Evolutionary conservation across 2,888 invertebrate genomes (phyloP), one percentile per base, ranked within the genome.

Genomic region (Halictus ligatus): DNA sequence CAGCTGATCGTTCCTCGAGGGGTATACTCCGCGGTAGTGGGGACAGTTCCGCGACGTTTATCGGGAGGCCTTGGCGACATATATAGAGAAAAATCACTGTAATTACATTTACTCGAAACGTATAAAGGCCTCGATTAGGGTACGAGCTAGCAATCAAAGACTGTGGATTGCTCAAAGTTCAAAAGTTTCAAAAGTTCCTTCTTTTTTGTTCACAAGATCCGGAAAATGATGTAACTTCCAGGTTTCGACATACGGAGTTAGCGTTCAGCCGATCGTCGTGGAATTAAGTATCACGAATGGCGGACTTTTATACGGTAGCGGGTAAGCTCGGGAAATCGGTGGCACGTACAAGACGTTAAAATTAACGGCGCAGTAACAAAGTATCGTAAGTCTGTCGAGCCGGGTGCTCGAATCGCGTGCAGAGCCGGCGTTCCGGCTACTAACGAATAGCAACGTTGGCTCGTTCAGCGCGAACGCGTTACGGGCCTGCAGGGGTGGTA

Each of bases 331-430:
- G 93, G 92, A 94, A 94, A 95, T 93, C 94, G 92, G 91, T 90
- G 92, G 91, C 94, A 95, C 95, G 95, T 95, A 94, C 91, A 83
- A 85, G 83, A 88, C 94, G 93, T 95, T 95, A 95, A 95, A 95
- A 95, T 95, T 95, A 95, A 95, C 95, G 94, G 92, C 92, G 92
- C 89, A 90, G 93, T 95, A 94, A 94, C 94, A 93, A 95, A 94
- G 95, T 94, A 94, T 93, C 91, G 94, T 92, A 93, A 92, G 92
- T 92, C 89, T 89, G 72, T 84, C 87, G 86, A 81, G 64, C 88
- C 67, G 88, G 80, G 90, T 87, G 87, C 80, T 81, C 74, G 78
- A 89, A 92, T 91, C 89, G 90, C 88, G 92, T 91, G 90, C 88
- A 90, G 88, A 82, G 87, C 89, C 91, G 91, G 69, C 69, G 87